Evolutionary conservation across 1,140 invertebrate species (phyloP), one percentile per base, ranked within the genome.

Genomic region (Berghia stephanieae): DNA sequence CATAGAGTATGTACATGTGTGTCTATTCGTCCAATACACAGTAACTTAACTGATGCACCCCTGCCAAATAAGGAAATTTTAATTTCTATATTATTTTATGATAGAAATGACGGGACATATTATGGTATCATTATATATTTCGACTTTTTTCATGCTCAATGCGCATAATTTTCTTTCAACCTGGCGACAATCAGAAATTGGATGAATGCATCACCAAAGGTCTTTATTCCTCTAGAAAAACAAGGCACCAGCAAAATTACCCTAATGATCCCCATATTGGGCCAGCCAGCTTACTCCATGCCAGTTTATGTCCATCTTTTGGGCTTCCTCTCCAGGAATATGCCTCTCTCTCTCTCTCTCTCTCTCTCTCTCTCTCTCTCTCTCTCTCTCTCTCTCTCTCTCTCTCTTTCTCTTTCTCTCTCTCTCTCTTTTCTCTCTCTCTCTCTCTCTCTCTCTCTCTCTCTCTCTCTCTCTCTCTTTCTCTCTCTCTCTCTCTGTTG

Each of bases 391-490:
- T 34, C 8, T 6, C 8, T 67, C 16, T 34, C 6, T 67, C 34
- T 34, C 18, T 36, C 34, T 8, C 6, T 8, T 38, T n/a, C 40
- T 8, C 34, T 34, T 8, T 34, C 13, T 34, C 6, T 34, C 63
- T 16, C 5, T 34, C 18, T 34, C 63, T 10, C n/a, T 36, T 8
- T 67, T 38, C 63, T 38, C 16, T 67, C 63, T 34, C 8, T 34
- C 18, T 34, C 63, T 67, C 4, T 34, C 34, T 67, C 6, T 67
- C 63, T 4, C 63, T 67, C 63, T 67, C 5, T 67, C 36, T 67
- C 10, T 34, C 36, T 38, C 63, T 67, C 63, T 67, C 63, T 67
- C 10, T 67, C 63, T 67, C 5, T 67, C 63, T 67, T 5, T 67
- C 63, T 67, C 36, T 38, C 36, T 67, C n/a, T 67, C 5, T 34